These are phyloP conservation scores for Clarias fuscus DNA, from an alignment of 2,797 vertebrate genomes.

Conservation along the genomic window DNA sequence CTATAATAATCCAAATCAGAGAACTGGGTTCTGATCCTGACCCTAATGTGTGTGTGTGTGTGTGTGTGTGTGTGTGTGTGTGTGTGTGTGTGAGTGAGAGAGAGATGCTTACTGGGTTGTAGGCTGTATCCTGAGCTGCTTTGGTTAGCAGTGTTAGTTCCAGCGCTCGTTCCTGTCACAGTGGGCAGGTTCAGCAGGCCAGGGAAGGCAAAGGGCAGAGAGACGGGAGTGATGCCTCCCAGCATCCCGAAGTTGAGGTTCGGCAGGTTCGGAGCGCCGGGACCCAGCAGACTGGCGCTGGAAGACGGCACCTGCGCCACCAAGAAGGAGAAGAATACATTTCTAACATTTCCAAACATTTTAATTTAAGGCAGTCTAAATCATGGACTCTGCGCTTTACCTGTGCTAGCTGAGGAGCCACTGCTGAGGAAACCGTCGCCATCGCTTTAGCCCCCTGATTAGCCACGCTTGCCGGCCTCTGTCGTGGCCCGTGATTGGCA, in stretches of 20 bases:
- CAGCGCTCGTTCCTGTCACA: constrained; percentile 70
- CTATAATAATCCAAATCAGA: not conserved
- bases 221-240: constrained; percentile 92
- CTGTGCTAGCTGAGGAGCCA: constrained; percentile 73
- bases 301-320: constrained; percentile 78
- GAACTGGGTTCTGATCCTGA: not conserved
- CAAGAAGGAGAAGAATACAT: not conserved
- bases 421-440: constrained; percentile 64
- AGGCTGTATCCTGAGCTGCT: constrained; percentile 86
- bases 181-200: constrained; percentile 83
- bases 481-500: constrained; percentile 66
- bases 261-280: constrained; percentile 81
- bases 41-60: not conserved
- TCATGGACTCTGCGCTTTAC: constrained; percentile 49
- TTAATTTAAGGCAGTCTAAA: not conserved
- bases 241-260: constrained; percentile 94
- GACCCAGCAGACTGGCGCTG: constrained; percentile 80
- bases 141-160: constrained; percentile 83
- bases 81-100: not conserved
- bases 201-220: constrained; percentile 94
- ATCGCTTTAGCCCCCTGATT: constrained; percentile 73
- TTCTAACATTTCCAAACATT: not conserved
- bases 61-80: not conserved
- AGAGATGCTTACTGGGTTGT: constrained; percentile 87
- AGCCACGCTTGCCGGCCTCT: constrained; percentile 64